These are phyloP conservation scores for Conistra vaccinii DNA, from an alignment of 2,888 invertebrate species.

Conservation along the genomic window DNA sequence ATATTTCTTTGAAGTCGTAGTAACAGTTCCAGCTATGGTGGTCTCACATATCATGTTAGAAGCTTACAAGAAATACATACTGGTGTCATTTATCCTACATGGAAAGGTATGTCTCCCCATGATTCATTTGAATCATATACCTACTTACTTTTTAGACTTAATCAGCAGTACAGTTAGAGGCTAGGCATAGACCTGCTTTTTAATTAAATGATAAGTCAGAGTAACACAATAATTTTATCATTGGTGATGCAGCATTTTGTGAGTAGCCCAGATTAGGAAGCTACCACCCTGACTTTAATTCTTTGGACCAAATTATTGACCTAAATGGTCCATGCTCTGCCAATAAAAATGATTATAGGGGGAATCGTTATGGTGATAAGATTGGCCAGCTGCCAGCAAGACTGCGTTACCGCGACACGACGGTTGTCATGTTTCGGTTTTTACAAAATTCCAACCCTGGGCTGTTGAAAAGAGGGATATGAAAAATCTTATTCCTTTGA, in stretches of 20 bases:
- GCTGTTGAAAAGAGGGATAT: too few relatives aligned
- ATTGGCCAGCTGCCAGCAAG: not conserved
- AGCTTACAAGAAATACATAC: constrained; percentile 98
- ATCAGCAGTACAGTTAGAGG: not conserved
- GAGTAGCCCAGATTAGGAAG: not conserved
- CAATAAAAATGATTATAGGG: not conserved
- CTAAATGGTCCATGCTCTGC: not conserved
- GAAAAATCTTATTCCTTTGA: not conserved
- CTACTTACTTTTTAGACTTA: not conserved
- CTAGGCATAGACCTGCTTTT: not conserved
- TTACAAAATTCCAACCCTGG: too few relatives aligned
- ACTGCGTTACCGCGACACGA: not conserved
- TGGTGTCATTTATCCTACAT: constrained; percentile 97
- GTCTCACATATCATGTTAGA: constrained; percentile 99
- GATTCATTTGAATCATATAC: not conserved
- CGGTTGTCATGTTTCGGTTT: too few relatives aligned
- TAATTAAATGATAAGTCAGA: not conserved
- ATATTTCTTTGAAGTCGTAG: constrained; percentile 98
- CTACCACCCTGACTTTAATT: not conserved
- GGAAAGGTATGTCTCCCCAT: constrained; percentile 93
- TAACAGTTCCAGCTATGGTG: constrained; percentile 98
- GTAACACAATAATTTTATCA: too few relatives aligned
- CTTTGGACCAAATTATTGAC: not conserved
- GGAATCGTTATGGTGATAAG: not conserved
- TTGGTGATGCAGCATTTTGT: not conserved